These are phyloP conservation scores for Nomada hirtipes DNA, from an alignment of 2,888 invertebrate genomes.

Conservation along the genomic window DNA sequence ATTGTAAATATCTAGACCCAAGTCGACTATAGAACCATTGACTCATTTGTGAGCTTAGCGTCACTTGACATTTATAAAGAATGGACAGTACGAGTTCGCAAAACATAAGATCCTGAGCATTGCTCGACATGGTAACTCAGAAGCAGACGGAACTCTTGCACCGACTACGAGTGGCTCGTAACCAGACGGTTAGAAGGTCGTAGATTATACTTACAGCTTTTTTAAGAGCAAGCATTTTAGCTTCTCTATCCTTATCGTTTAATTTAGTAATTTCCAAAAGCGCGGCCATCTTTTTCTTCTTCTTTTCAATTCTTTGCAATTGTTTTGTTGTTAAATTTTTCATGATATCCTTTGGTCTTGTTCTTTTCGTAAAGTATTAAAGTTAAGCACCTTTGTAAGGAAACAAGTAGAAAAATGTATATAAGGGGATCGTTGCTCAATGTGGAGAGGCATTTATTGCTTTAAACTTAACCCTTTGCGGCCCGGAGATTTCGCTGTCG, in stretches of 20 bases:
- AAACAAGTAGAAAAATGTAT: background rate
- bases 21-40: background rate
- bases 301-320: conserved; percentile 86
- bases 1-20: too few species aligned
- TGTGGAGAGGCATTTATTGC: too few species aligned
- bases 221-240: conserved; percentile 71
- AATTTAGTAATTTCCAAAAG: conserved; percentile 87
- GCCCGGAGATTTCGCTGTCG: too few species aligned
- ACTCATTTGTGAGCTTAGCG: background rate
- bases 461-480: too few species aligned
- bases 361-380: conserved; percentile 26
- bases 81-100: too few species aligned
- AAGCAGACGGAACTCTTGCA: too few species aligned
- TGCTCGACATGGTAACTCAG: too few species aligned
- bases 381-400: conserved; percentile 20
- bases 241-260: conserved; percentile 86
- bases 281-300: conserved; percentile 88
- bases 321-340: conserved; percentile 85
- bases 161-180: too few species aligned
- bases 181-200: too few species aligned
- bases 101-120: too few species aligned
- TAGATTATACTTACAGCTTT: conserved; percentile 58
- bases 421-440: background rate
- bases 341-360: conserved; percentile 75
- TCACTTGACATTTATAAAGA: too few species aligned